Conservation (phyloP, 2,888 invertebrate species). For the Zygaena filipendulae region DNA sequence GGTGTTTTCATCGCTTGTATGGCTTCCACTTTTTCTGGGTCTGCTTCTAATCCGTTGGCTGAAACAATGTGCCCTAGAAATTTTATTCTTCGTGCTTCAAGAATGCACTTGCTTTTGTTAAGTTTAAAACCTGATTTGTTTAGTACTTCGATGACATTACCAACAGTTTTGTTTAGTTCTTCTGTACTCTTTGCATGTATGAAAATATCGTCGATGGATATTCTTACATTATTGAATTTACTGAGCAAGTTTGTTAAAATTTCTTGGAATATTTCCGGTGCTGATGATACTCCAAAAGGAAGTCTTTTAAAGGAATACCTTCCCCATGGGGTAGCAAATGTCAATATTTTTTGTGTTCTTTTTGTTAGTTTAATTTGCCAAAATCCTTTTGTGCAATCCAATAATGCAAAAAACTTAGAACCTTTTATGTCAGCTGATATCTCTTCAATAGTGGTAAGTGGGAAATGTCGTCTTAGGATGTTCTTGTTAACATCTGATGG, state of each 20-base stretch:
- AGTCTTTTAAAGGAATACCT: conserved; percentile 15
- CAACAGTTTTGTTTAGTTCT: conserved; percentile 7
- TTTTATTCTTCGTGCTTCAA: conserved; percentile 7
- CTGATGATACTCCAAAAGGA: conserved; percentile 14
- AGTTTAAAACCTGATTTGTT: conserved; percentile 12
- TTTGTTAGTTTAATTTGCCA: conserved; percentile 13
- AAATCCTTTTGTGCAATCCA: conserved; percentile 16
- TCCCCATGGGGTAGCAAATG: conserved; percentile 15
- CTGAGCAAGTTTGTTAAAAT: conserved; percentile 10
- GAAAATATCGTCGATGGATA: conserved; percentile 10
- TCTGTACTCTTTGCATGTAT: conserved; percentile 10
- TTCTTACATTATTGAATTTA: conserved; percentile 10
- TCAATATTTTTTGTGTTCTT: conserved; percentile 11
- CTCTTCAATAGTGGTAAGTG: conserved; percentile 16
- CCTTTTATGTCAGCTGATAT: conserved; percentile 15
- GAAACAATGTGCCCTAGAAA: conserved; percentile 7
- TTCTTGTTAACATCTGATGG: conserved; percentile 15
- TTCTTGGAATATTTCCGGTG: conserved; percentile 15
- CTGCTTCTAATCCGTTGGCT: conserved; percentile 13
- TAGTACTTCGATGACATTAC: conserved; percentile 7
- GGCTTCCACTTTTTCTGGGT: conserved; percentile 15
- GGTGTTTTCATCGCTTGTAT: conserved; percentile 13
- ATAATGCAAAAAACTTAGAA: conserved; percentile 12
- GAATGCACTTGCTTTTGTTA: conserved; percentile 10
- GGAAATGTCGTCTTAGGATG: conserved; percentile 13